Percentiles rank a stretch among this genome's conserved stretches.
phyloP scores from a whole-genome alignment of 2,797 vertebrate species.

The Muscicapa striata region DNA sequence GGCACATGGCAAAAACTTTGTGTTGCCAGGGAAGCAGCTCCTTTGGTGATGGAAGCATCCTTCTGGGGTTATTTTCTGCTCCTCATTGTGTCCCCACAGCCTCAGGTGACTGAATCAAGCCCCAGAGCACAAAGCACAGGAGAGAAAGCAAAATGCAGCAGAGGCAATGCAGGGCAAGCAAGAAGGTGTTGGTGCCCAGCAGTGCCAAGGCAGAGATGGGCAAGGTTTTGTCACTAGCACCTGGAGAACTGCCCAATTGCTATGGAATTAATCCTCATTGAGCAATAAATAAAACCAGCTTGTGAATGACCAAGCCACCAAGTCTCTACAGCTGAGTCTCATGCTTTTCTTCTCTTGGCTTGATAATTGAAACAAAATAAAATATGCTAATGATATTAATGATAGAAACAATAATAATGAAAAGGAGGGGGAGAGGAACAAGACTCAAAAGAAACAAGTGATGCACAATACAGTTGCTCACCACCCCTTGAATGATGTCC shows the following conservation, averaged over 20 bases:
- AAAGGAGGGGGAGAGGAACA: neutral
- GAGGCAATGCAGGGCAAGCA: neutral
- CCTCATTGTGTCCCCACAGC: neutral
- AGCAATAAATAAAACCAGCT: neutral
- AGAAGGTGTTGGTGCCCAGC: neutral
- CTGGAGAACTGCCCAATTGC: neutral
- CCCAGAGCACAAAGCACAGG: neutral
- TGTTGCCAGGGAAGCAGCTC: conserved; percentile 27
- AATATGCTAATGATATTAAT: neutral
- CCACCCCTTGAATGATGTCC: neutral
- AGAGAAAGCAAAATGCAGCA: neutral
- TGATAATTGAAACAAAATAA: neutral
- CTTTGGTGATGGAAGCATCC: neutral
- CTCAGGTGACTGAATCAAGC: neutral
- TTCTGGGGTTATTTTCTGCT: neutral
- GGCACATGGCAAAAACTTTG: neutral
- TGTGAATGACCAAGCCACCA: neutral
- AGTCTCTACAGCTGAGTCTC: neutral
- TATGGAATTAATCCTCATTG: neutral
- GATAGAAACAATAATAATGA: neutral
- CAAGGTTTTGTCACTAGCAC: neutral
- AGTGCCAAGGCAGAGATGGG: neutral
- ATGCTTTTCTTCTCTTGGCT: neutral
- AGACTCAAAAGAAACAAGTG: neutral
- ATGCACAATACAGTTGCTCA: neutral